Evolutionary conservation across 2,888 invertebrate genomes (phyloP).

Genomic region (Agrilus cyanescens): DNA sequence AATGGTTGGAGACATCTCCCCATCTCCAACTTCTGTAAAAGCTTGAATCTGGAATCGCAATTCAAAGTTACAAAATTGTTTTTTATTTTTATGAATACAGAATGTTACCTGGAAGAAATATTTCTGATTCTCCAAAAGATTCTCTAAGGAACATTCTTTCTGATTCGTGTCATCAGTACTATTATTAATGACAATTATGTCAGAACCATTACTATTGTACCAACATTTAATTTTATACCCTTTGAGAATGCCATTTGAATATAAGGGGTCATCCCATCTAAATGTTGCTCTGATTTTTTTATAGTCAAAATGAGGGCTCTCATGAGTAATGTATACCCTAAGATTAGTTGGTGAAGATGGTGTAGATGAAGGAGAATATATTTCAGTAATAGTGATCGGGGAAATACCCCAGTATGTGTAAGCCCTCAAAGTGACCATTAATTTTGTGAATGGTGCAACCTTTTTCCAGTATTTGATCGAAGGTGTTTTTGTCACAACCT

Average conservation of each 20-base stretch:
- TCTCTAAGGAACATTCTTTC: conserved; percentile 45
- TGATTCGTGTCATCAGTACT: conserved; percentile 40
- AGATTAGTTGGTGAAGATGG: conserved; percentile 65
- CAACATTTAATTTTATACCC: conserved; percentile 66
- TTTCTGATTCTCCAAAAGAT: conserved; percentile 46
- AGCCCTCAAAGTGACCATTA: conserved; percentile 65
- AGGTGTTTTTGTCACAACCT: conserved; percentile 43
- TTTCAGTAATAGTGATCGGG: conserved; percentile 44
- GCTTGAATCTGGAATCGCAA: conserved; percentile 57
- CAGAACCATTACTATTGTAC: conserved; percentile 37
- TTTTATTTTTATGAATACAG: not conserved
- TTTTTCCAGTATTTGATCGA: conserved; percentile 41
- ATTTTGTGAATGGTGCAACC: conserved; percentile 55
- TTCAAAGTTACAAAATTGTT: not conserved
- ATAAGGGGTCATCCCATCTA: conserved; percentile 69
- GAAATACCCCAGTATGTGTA: conserved; percentile 79
- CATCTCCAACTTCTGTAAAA: conserved; percentile 65
- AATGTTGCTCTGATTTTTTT: conserved; percentile 46
- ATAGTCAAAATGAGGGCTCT: conserved; percentile 29
- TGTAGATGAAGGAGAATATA: conserved; percentile 68
- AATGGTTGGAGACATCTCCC: conserved; percentile 54
- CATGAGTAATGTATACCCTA: conserved; percentile 57
- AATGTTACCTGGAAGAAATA: conserved; percentile 54
- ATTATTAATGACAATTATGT: conserved; percentile 43
- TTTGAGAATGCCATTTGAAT: conserved; percentile 61